Conservation (phyloP, 1,140 invertebrate genomes). For the Drosophila pallidifrons region DNA sequence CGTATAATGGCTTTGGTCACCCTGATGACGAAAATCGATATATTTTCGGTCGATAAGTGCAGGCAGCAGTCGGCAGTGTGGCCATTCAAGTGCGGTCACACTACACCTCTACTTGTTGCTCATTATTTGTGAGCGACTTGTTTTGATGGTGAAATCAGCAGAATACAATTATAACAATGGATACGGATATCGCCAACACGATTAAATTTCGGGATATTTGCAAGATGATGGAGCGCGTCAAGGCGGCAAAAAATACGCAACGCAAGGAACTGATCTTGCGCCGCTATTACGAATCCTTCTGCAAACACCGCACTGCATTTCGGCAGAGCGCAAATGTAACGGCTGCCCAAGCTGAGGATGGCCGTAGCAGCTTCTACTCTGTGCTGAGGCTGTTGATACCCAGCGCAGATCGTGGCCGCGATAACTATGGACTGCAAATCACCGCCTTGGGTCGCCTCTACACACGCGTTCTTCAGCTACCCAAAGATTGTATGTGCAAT, state of each 20-base stretch:
- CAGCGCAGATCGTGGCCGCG: constrained; percentile 88
- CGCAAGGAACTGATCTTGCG: constrained; percentile 64
- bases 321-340: constrained; percentile 38
- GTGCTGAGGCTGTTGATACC: constrained; percentile 91
- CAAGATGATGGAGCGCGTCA: constrained; percentile 66
- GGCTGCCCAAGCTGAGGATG: constrained; percentile 42
- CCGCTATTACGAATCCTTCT: constrained; percentile 77
- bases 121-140: neutral
- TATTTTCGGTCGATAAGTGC: neutral
- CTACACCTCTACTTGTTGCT: neutral
- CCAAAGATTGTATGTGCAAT: constrained; percentile 85
- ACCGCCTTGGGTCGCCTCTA: constrained; percentile 88
- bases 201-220: constrained; percentile 78
- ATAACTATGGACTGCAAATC: constrained; percentile 89
- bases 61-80: neutral
- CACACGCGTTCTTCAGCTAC: constrained; percentile 89
- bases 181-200: constrained; percentile 64
- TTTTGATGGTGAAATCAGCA: constrained; percentile 38
- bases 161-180: neutral
- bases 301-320: constrained; percentile 63
- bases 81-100: neutral
- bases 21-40: neutral
- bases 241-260: constrained; percentile 45
- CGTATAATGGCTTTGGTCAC: neutral
- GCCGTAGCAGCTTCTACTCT: constrained; percentile 88